Evolutionary conservation across 1,140 invertebrate genomes (phyloP), one percentile per base, ranked within the genome.

Genomic region (Bombus pyrosoma): DNA sequence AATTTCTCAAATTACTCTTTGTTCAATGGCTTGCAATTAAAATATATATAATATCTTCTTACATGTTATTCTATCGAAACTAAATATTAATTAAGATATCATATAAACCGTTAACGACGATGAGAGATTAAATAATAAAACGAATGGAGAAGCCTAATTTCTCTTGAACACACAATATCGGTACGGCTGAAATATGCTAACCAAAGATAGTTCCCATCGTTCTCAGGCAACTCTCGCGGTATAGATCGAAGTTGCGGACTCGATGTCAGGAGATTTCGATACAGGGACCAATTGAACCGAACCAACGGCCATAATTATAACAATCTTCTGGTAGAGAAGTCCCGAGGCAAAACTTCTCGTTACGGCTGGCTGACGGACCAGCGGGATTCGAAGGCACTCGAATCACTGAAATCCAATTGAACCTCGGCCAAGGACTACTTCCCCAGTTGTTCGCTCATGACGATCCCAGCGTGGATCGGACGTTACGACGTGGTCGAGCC

Each of bases 401-500:
- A 84, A 79, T 76, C 59, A 74, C 77, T 76, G 43, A 13, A 72
- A 66, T 34, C 57, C 39, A 37, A 74, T 73, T 77, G 74, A 78
- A 78, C 12, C 80, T 86, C 64, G 78, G 66, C 53, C 64, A 82
- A 71, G 41, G 72, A 82, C 79, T 76, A 47, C 28, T 57, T 53
- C 15, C 32, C 32, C 69, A 76, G 41, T 66, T 32, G 43, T 37
- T 77, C 47, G 79, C 15, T 74, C 89, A 83, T 89, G 79, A 76
- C 62, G 79, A 85, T 84, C 39, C 59, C 62, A 34, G 71, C 34
- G 74, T 71, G 68, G 79, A 83, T 83, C 80, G 73, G 80, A 69
- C 89, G 89, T 84, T 43, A 89, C 84, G 89, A 87, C 86, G 80
- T 77, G 82, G 82, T n/a, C 89, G 84, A 81, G 81, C 81, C 86